Evolutionary conservation across 2,888 invertebrate genomes (phyloP), one percentile per base, ranked within the genome.

Genomic region (Zaprionus bogoriensis): DNA sequence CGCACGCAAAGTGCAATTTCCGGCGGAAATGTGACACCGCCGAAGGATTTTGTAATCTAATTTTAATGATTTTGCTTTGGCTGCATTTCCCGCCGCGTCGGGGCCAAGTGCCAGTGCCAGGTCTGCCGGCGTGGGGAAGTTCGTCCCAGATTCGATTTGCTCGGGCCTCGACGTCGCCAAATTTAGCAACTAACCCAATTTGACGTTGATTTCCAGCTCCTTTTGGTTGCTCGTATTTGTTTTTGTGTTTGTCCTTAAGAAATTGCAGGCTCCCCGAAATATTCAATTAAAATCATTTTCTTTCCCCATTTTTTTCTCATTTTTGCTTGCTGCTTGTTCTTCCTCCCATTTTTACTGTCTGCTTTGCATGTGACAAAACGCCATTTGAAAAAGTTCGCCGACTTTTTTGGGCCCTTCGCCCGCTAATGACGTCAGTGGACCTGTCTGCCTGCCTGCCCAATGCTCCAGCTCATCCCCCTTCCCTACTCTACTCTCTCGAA

Each of bases 21-120:
- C 82, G 82, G 54, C 87, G 82, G 82, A 82, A 82, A 82, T 82
- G 82, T 82, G 86, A 82, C 87, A 85, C 77, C 77, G 68, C 63
- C 80, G 67, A 69, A 64, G 83, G 74, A 87, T 87, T 87, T 71
- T 80, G 86, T 82, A 82, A 82, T 82, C 77, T 77, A 87, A 82
- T 82, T 82, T 82, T 82, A 87, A 82, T 87, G 86, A 82, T 82
- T 82, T 82, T 71, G 55, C 83, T 64, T 87, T 75, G 48, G 66
- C 60, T 60, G 69, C 79, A 75, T 32, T 66, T 66, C 46, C 60
- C 55, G 46, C 47, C 12, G 3, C 32, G 45, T 45, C 25, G 74
- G 66, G 83, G 68, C 76, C 78, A 81, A 77, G 76, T 61, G 71
- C 57, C 72, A 51, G 42, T 20, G 32, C 17, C 14, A 6, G 32